A percentile compares a stretch with the other conserved stretches of the same genome.
These are phyloP conservation scores for Myiozetetes cayanensis DNA, from an alignment of 2,113 vertebrate genomes.

Conservation along the genomic window DNA sequence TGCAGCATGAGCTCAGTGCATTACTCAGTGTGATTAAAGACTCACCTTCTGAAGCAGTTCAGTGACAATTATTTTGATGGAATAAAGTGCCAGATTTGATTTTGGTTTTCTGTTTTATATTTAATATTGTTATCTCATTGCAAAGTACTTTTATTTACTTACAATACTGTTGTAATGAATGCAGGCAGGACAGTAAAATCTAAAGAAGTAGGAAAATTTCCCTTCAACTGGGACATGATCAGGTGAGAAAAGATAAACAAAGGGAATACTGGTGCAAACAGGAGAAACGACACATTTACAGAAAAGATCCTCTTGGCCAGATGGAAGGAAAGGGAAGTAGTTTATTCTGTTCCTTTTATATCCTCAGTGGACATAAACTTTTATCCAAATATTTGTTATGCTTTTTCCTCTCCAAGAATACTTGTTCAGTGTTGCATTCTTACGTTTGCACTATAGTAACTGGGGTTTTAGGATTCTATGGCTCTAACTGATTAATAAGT, in stretches of 20 bases:
- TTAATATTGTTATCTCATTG: not conserved
- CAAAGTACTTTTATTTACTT: not conserved
- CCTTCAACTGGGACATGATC: not conserved
- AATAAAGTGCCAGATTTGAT: not conserved
- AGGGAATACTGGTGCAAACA: not conserved
- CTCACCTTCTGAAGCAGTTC: not conserved
- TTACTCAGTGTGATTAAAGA: not conserved
- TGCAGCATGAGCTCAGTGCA: not conserved
- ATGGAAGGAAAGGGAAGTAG: conserved; percentile 14
- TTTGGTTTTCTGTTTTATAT: not conserved
- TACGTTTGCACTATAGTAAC: not conserved
- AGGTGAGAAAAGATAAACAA: conserved; percentile 22
- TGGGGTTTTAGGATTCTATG: not conserved
- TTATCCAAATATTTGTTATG: conserved; percentile 30
- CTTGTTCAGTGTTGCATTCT: not conserved
- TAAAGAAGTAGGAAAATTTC: not conserved
- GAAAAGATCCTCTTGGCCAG: not conserved
- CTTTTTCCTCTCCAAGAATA: conserved; percentile 29
- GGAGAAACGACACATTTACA: not conserved
- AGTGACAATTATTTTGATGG: not conserved
- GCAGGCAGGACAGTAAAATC: not conserved
- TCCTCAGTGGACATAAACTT: not conserved
- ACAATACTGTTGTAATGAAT: not conserved
- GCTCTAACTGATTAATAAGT: not conserved
- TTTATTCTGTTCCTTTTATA: conserved; percentile 27